Percentiles rank a stretch among this genome's conserved stretches.
phyloP scores from a whole-genome alignment of 2,888 invertebrate genomes.

The Plebejus argus region DNA sequence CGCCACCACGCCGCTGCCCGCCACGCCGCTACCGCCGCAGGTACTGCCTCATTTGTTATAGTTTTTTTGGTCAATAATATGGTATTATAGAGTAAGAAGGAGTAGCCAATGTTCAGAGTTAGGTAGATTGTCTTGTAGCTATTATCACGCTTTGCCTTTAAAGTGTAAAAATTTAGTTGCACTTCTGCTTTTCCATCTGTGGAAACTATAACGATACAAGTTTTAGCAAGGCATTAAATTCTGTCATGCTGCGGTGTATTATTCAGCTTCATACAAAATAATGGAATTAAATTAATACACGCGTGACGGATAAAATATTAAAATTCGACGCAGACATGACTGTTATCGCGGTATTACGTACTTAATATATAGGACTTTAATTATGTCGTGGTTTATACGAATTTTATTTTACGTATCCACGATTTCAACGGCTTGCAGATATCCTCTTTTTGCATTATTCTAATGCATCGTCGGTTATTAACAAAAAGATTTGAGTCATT shows the following conservation, averaged over 20 bases:
- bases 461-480: neutral
- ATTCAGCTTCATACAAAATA: neutral
- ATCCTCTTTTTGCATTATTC: neutral
- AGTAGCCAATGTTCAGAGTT: too few species aligned
- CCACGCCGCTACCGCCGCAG: conserved; percentile 56
- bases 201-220: too few species aligned
- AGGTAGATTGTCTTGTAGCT: too few species aligned
- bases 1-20: conserved; percentile 52
- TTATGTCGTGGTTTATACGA: neutral
- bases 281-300: neutral
- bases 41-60: neutral
- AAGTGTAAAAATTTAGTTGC: too few species aligned
- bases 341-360: neutral
- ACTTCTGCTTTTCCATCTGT: too few species aligned
- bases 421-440: neutral
- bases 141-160: too few species aligned
- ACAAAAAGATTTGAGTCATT: neutral
- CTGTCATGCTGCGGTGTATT: too few species aligned
- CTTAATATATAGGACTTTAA: neutral
- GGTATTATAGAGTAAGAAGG: too few species aligned
- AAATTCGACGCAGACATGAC: neutral
- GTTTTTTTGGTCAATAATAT: too few species aligned
- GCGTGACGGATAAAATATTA: neutral
- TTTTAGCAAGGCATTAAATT: too few species aligned
- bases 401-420: neutral